These are phyloP conservation scores for Dryadula phaetusa DNA, from an alignment of 2,888 invertebrate species.

Conservation along the genomic window DNA sequence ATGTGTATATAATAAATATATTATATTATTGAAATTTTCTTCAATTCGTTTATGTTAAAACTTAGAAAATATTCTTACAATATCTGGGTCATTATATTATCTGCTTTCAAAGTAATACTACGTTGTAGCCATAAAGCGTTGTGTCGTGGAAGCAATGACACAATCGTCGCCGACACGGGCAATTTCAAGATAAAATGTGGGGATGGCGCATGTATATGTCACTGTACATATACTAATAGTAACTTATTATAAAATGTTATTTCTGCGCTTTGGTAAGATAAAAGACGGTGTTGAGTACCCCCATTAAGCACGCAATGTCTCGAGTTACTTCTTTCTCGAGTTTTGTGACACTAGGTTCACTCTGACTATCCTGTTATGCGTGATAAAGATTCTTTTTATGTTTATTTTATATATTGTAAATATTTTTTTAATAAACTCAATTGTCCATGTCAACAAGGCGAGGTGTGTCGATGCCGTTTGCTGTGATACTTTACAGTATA, in stretches of 20 bases:
- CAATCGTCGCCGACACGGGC: constrained; percentile 48
- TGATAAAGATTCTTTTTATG: neutral
- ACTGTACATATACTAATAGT: neutral
- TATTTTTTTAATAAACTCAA: too few species aligned
- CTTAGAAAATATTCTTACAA: constrained; percentile 12
- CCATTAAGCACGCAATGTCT: too few species aligned
- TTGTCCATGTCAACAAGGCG: too few species aligned
- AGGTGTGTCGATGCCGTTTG: neutral
- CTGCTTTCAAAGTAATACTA: constrained; percentile 52
- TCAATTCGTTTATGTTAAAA: neutral
- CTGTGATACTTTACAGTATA: neutral
- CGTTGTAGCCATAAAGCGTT: constrained; percentile 66
- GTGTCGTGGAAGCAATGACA: constrained; percentile 69
- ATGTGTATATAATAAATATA: too few species aligned
- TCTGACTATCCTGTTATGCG: too few species aligned
- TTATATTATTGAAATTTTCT: too few species aligned
- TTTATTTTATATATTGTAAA: too few species aligned
- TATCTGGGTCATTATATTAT: constrained; percentile 40
- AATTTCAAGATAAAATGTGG: constrained; percentile 47
- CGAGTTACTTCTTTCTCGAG: too few species aligned
- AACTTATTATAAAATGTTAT: neutral
- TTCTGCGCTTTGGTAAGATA: too few species aligned
- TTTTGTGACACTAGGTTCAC: too few species aligned
- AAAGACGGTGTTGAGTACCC: too few species aligned
- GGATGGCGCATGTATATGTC: constrained; percentile 41